Conservation (phyloP, 2,113 vertebrate species). For the Crotalus horridus region DNA sequence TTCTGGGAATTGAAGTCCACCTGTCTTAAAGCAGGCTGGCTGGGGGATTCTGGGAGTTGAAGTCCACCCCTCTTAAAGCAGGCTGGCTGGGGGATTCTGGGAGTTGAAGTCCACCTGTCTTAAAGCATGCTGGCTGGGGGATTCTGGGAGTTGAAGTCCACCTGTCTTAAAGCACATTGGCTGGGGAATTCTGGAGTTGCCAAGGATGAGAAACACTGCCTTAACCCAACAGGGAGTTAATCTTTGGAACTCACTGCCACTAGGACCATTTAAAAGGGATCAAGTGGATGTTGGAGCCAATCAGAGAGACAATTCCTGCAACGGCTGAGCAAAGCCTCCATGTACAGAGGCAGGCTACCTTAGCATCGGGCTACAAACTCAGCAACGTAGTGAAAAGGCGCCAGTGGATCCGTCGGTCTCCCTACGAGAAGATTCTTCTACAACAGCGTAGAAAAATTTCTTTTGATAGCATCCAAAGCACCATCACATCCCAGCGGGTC, state of each 20-base stretch:
- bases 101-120: no score
- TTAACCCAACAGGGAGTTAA: background rate
- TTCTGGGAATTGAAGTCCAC: background rate
- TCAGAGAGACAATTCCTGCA: no score
- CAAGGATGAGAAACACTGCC: no score
- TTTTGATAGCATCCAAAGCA: background rate
- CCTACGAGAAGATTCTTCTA: background rate
- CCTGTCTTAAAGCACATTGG: background rate
- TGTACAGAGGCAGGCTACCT: background rate
- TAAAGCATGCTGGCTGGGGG: background rate
- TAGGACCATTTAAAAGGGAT: background rate
- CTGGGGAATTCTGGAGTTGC: no score
- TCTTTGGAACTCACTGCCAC: background rate
- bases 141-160: no score
- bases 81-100: background rate
- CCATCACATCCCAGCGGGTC: background rate
- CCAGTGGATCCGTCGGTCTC: background rate
- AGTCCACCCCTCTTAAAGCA: no score
- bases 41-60: background rate
- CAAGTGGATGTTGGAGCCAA: rapidly evolving
- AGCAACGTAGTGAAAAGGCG: background rate
- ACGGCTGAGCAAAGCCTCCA: background rate
- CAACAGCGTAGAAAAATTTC: background rate
- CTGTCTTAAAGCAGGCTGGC: background rate
- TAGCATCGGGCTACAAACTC: no score